Evolutionary conservation across 2,888 invertebrate species (phyloP), one percentile per base, ranked within the genome.

Genomic region (Smittia aterrima): DNA sequence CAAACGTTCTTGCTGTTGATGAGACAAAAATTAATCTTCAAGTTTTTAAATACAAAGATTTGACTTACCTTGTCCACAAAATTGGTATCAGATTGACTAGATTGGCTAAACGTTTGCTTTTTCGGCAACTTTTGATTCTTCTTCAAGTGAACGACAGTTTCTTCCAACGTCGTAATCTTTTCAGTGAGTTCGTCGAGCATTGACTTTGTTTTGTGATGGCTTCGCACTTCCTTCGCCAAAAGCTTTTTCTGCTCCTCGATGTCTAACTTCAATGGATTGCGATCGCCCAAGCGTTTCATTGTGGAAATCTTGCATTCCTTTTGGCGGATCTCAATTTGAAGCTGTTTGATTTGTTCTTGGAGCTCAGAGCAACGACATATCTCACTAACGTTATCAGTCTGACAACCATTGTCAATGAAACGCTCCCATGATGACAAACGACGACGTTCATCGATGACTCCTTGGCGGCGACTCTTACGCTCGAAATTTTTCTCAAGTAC

Each of bases 361-460:
- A 82, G 75, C 64, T 79, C 79, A 0, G 71, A 47, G 66, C 81
- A 82, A 16, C 78, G 79, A 47, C 81, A 81, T 3, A 58, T 27
- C 20, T 53, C 68, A 81, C 81, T 80, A 27, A 79, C 78, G 1
- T 81, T 79, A 68, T 80, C 80, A 0, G 82, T 82, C 81, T 81
- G 80, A 11, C 79, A 80, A 1, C 77, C 78, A 3, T 77, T 78
- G 58, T 81, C 80, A 1, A 78, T 76, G 6, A 76, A 75, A 27
- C 76, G 77, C 76, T 79, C 79, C 78, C 77, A 79, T 72, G 78
- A 78, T 0, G 80, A 80, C 25, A 79, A 77, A 1, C 78, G 77
- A 2, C 82, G 78, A 22, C 79, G 78, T 71, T 82, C 82, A 72
- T 82, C 83, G 64, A 81, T 79, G 4, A 79, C 78, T 75, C 80